Evolutionary conservation across 1,140 invertebrate species (phyloP).

Genomic region (Bombus superbus): DNA sequence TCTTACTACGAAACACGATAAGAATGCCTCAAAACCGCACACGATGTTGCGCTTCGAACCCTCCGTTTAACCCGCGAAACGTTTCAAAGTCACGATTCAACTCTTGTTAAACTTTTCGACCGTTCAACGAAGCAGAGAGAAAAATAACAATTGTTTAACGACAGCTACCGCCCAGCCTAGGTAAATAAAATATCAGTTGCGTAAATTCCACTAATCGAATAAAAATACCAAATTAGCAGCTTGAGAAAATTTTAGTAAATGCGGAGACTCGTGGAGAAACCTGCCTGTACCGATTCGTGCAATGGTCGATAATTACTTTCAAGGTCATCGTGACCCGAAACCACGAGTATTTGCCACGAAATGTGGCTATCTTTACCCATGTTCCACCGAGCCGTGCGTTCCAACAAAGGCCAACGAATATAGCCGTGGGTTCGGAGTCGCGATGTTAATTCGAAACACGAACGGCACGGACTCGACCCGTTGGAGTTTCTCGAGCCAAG

Average conservation of each 20-base stretch:
- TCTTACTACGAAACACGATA: no score
- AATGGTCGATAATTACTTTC: constrained; percentile 41
- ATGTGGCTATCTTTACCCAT: constrained; percentile 63
- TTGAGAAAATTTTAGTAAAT: not conserved
- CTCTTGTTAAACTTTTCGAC: not conserved
- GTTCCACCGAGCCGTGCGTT: constrained; percentile 36
- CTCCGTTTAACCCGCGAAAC: not conserved
- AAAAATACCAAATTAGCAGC: not conserved
- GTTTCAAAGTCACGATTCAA: not conserved
- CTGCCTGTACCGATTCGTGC: not conserved
- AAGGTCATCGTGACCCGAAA: constrained; percentile 55
- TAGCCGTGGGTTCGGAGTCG: constrained; percentile 49
- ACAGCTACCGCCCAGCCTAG: no score
- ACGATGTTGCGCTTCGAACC: no score
- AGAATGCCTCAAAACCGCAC: no score
- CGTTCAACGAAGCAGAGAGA: no score
- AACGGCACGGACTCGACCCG: constrained; percentile 24
- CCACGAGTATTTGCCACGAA: constrained; percentile 52
- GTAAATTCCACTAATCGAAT: not conserved
- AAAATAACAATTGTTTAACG: not conserved
- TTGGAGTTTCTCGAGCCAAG: constrained; percentile 52
- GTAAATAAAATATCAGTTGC: not conserved
- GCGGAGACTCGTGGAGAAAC: not conserved
- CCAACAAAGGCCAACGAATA: constrained; percentile 68
- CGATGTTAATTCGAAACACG: constrained; percentile 67